Evolutionary conservation across 2,113 vertebrate species (phyloP).

Genomic region (Oceanodroma tethys): DNA sequence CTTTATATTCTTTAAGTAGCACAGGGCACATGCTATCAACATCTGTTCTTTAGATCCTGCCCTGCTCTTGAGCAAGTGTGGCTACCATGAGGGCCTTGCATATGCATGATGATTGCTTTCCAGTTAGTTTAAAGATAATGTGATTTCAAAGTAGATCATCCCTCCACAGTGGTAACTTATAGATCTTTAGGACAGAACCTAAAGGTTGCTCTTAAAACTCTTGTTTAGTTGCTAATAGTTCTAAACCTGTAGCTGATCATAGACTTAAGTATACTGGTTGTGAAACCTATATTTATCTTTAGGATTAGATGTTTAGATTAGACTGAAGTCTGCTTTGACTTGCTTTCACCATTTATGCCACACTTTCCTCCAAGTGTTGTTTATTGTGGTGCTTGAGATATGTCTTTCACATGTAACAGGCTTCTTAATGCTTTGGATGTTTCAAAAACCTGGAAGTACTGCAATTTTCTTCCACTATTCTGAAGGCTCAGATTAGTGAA

Average conservation of each 20-base stretch:
- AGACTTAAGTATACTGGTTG: not conserved
- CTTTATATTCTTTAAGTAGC: too few species aligned
- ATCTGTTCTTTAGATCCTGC: not conserved
- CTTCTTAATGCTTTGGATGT: not conserved
- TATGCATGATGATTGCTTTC: not conserved
- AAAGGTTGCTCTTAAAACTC: not conserved
- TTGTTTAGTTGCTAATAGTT: not conserved
- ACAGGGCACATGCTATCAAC: not conserved
- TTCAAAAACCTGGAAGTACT: not conserved
- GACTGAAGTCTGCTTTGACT: not conserved
- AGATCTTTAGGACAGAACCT: not conserved
- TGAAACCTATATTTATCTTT: not conserved
- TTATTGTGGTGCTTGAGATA: not conserved
- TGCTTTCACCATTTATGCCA: not conserved
- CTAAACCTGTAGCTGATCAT: not conserved
- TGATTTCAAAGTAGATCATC: not conserved
- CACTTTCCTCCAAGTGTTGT: not conserved
- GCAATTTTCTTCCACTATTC: not conserved
- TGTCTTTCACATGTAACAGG: not conserved
- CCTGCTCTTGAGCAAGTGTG: not conserved
- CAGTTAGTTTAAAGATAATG: constrained; percentile 2
- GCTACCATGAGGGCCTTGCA: not conserved
- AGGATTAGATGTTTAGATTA: not conserved
- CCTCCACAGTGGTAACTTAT: not conserved
- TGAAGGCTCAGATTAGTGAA: not conserved